These are phyloP conservation scores for Loris lydekkerianus DNA, from an alignment of 2,797 vertebrate species.

Conservation along the genomic window DNA sequence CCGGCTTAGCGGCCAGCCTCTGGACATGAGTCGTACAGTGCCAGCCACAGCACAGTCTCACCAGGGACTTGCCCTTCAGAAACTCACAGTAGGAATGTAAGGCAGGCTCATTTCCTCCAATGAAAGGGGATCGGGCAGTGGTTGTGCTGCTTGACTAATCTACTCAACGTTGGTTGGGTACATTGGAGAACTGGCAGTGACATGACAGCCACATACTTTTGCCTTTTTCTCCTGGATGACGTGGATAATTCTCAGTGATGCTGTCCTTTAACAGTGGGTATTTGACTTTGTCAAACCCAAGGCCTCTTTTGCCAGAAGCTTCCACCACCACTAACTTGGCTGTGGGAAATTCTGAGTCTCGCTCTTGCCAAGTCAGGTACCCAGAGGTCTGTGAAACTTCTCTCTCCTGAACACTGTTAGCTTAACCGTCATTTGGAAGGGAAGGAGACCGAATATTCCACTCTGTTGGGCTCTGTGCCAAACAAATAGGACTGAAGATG, in stretches of 20 bases:
- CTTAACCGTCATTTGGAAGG: background rate
- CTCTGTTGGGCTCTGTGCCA: background rate
- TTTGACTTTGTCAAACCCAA: background rate
- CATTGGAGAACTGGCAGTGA: background rate
- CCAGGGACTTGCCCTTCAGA: background rate
- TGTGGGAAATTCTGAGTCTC: background rate
- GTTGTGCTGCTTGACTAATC: too few species aligned
- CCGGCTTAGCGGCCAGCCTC: background rate
- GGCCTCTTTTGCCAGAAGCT: background rate
- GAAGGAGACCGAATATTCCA: background rate
- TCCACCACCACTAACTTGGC: background rate
- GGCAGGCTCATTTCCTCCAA: background rate
- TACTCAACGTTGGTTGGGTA: background rate
- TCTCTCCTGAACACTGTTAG: background rate
- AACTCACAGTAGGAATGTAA: rapidly evolving
- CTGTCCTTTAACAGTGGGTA: background rate
- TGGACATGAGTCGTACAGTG: rapidly evolving
- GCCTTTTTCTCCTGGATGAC: background rate
- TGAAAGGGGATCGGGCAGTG: background rate
- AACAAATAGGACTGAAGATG: background rate
- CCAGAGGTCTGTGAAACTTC: background rate
- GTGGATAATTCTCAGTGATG: background rate
- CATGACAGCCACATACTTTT: background rate
- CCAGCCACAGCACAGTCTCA: background rate
- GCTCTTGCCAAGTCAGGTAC: background rate